Evolutionary conservation across 1,140 invertebrate genomes (phyloP).

Genomic region (Papilio aristodemus): DNA sequence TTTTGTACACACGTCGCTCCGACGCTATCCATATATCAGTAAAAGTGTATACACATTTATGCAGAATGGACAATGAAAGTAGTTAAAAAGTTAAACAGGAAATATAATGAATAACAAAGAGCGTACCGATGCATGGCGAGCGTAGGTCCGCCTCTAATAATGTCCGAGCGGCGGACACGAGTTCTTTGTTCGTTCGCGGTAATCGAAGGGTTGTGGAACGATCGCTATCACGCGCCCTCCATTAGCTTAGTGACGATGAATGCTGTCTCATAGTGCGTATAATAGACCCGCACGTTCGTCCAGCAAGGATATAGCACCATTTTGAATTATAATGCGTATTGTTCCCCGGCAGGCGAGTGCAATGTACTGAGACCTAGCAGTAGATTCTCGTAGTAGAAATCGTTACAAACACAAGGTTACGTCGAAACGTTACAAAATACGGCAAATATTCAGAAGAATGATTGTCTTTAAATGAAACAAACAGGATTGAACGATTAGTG

Average conservation of each 20-base stretch:
- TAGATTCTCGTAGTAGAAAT: constrained; percentile 76
- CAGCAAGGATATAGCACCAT: constrained; percentile 73
- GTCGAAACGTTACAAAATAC: constrained; percentile 27
- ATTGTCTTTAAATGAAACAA: constrained; percentile 7
- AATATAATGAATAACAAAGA: constrained; percentile 32
- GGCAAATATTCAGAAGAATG: background rate
- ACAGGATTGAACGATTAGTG: constrained; percentile 2
- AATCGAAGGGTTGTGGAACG: constrained; percentile 33
- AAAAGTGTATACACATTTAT: constrained; percentile 6
- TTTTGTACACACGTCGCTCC: constrained; percentile 11
- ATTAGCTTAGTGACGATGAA: constrained; percentile 54
- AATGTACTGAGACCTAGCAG: constrained; percentile 70
- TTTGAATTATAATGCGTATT: constrained; percentile 79
- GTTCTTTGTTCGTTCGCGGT: constrained; percentile 23
- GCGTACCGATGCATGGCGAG: constrained; percentile 9
- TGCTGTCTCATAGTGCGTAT: constrained; percentile 42
- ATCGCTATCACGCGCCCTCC: constrained; percentile 43
- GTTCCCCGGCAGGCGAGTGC: constrained; percentile 69
- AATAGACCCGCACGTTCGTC: constrained; percentile 64
- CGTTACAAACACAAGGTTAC: constrained; percentile 62
- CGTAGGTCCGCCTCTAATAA: constrained; percentile 8
- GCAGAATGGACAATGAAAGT: constrained; percentile 32
- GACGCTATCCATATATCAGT: constrained; percentile 4
- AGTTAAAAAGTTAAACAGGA: constrained; percentile 32
- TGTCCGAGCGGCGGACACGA: background rate